Evolutionary conservation across 2,797 vertebrate species (phyloP), one percentile per base, ranked within the genome.

Genomic region (Apodemus agrarius): DNA sequence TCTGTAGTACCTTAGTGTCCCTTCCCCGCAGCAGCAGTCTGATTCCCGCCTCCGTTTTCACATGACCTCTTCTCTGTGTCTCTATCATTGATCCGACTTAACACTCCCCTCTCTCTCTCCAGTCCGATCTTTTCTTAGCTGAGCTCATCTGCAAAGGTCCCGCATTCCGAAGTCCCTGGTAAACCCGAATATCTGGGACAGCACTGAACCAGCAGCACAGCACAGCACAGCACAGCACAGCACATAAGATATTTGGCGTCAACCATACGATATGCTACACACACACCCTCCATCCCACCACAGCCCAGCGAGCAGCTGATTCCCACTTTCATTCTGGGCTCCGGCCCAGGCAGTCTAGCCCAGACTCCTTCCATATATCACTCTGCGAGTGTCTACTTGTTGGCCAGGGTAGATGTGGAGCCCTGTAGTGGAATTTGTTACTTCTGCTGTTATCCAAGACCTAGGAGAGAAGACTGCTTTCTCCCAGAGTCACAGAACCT

Each of bases 401-500:
- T 72, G 37, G 31, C 26, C 79, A 8, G 3, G 11, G 31, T 59
- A 16, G 24, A 46, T 29, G 2, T n/a, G 52, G 13, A 43, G 14
- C 14, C 19, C 26, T 5, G 34, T 21, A 4, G 3, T 69, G 61
- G 11, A 21, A 10, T 37, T 37, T 8, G 24, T 10, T 13, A 5
- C 16, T 76, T 49, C 69, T 52, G 22, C 43, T 8, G 11, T 91
- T 63, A 85, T 24, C 43, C 2, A 72, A 78, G 49, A 65, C 37
- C 17, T 24, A 11, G 9, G 22, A 90, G 13, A 34, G 46, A n/a
- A 43, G 78, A 29, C 9, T 21, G 19, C 7, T 34, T n/a, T 31
- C 91, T 24, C 37, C 65, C 31, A 59, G 65, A 52, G 76, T 90
- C 52, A 81, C 46, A 74, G 93, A 87, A 46, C 22, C 54, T n/a